Percentiles rank a stretch among this genome's conserved stretches.
phyloP scores from a whole-genome alignment of 2,888 invertebrate species.

The Eupithecia subumbrata region DNA sequence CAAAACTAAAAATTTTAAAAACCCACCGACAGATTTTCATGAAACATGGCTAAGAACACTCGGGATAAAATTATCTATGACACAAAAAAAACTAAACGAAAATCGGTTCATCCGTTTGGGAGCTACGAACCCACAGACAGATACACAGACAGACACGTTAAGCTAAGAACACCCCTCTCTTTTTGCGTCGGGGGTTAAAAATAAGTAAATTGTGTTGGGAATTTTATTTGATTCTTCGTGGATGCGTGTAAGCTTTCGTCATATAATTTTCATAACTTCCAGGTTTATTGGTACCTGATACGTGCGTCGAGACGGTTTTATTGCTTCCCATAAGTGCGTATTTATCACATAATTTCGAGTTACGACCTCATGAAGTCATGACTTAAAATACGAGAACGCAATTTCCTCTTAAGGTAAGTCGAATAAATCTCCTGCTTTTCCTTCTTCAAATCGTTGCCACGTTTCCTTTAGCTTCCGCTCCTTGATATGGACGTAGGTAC shows the following conservation, averaged over 20 bases:
- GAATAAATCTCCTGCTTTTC: constrained; percentile 8
- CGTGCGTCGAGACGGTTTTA: constrained; percentile 7
- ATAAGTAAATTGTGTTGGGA: background rate
- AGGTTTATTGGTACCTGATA: background rate
- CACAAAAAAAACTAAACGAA: too few relatives aligned
- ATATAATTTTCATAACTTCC: constrained; percentile 6
- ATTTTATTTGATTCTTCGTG: background rate
- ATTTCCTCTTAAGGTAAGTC: constrained; percentile 2
- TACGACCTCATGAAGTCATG: constrained; percentile 13
- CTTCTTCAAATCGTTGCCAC: background rate
- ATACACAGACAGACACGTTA: too few relatives aligned
- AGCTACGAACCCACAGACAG: too few relatives aligned
- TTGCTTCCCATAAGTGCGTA: constrained; percentile 7
- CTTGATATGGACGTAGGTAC: background rate
- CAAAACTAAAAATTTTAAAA: too few relatives aligned
- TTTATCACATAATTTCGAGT: constrained; percentile 7
- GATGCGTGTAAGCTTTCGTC: background rate
- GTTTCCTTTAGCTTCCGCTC: constrained; percentile 1
- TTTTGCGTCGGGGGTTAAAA: too few relatives aligned
- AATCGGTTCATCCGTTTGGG: too few relatives aligned
- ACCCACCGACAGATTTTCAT: too few relatives aligned
- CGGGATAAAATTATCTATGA: too few relatives aligned
- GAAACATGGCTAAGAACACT: too few relatives aligned
- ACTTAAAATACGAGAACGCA: constrained; percentile 9
- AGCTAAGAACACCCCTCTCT: too few relatives aligned